phyloP scores from a whole-genome alignment of 2,113 vertebrate genomes.

The Helogale parvula region DNA sequence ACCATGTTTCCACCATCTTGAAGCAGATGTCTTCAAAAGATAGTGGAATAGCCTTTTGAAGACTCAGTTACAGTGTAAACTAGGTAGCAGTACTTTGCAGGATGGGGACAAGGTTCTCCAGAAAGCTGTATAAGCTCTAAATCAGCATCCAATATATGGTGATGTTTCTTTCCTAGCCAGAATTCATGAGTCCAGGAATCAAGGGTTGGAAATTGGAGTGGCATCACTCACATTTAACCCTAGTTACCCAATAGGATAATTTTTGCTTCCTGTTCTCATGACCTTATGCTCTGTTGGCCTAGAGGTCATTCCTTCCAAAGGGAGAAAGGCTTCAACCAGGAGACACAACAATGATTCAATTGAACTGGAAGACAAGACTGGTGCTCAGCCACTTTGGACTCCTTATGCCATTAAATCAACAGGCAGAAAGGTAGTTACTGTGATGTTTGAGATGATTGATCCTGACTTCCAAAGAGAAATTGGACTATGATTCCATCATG shows the following conservation, averaged over 20 bases:
- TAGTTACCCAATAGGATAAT: not conserved
- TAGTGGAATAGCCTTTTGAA: not conserved
- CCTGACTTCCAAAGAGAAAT: not conserved
- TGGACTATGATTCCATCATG: not conserved
- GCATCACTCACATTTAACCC: not conserved
- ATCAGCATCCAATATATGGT: not conserved
- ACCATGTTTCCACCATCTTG: not conserved
- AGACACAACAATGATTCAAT: not conserved
- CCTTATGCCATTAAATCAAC: not conserved
- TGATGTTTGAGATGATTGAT: not conserved
- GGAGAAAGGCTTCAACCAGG: not conserved
- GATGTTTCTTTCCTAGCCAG: not conserved
- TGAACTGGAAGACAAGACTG: not conserved
- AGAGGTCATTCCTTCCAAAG: not conserved
- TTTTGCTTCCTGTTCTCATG: not conserved
- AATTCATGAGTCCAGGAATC: not conserved
- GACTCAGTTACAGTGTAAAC: not conserved
- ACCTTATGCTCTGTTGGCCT: not conserved
- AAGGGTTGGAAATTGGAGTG: not conserved
- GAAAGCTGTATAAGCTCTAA: not conserved
- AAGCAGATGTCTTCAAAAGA: not conserved
- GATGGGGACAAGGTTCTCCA: not conserved
- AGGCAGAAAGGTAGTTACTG: not conserved
- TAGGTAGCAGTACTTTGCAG: not conserved
- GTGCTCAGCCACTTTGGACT: not conserved